Evolutionary conservation across 2,888 invertebrate genomes (phyloP).

Genomic region (Drosophila siamana): DNA sequence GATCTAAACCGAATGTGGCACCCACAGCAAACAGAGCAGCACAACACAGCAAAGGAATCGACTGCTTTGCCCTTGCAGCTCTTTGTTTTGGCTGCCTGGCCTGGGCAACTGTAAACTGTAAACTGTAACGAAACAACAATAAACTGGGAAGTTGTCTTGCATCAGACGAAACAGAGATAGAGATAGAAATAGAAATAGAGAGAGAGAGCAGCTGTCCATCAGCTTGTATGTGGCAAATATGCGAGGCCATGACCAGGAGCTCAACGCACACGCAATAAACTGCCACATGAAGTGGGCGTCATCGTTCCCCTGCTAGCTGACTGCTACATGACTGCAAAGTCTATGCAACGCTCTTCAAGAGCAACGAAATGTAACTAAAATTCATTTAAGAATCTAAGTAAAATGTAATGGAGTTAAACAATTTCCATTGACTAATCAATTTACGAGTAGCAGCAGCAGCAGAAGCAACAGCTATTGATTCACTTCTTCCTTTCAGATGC

Average conservation of each 20-base stretch:
- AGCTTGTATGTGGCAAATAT: slow-evolving; percentile 39
- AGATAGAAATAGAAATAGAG: no score
- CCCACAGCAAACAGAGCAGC: slow-evolving; percentile 50
- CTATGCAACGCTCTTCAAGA: slow-evolving; percentile 6
- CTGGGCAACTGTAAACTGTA: slow-evolving; percentile 32
- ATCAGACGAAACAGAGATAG: no score
- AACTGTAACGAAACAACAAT: slow-evolving; percentile 55
- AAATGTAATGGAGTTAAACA: slow-evolving; percentile 54
- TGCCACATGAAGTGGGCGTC: slow-evolving; percentile 1
- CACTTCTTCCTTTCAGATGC: slow-evolving; percentile 22
- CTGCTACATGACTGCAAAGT: slow-evolving; percentile 13
- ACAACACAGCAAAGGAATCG: slow-evolving; percentile 30
- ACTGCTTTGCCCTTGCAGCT: slow-evolving; percentile 31
- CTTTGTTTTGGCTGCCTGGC: slow-evolving; percentile 37
- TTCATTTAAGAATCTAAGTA: slow-evolving; percentile 46
- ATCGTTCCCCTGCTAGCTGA: not conserved
- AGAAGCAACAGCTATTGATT: slow-evolving; percentile 26
- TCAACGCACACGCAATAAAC: not conserved
- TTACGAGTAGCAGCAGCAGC: slow-evolving; percentile 30
- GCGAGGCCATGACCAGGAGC: not conserved
- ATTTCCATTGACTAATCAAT: slow-evolving; percentile 63
- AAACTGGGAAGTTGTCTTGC: slow-evolving; percentile 46
- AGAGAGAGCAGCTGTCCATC: slow-evolving; percentile 22
- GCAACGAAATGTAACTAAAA: slow-evolving; percentile 43
- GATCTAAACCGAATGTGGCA: slow-evolving; percentile 38